Percentiles rank a stretch among this genome's conserved stretches.
Conservation (phyloP, 2,888 invertebrate species). For the Loripinus fragilis region DNA sequence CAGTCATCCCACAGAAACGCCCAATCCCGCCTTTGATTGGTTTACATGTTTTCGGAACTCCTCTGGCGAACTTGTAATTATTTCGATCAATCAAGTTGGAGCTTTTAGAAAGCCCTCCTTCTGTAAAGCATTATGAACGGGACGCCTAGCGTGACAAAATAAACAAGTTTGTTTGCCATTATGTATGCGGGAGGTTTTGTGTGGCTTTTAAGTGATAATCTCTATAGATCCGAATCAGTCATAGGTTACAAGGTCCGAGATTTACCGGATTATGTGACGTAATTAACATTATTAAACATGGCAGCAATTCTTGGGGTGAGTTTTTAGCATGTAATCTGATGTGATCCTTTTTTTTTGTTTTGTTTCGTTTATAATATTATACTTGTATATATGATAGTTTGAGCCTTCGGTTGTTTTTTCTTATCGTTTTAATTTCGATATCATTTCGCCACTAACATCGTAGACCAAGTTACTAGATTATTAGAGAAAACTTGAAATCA, state of each 20-base stretch:
- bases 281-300: constrained; percentile 30
- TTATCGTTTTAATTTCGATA: no score
- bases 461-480: no score
- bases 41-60: constrained; percentile 48
- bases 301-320: constrained; percentile 57
- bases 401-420: no score
- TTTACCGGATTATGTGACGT: neutral
- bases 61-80: constrained; percentile 45
- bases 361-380: no score
- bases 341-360: no score
- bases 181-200: constrained; percentile 14
- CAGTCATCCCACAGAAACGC: constrained; percentile 43
- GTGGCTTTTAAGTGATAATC: neutral
- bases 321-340: no score
- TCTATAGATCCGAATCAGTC: neutral
- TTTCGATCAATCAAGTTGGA: constrained; percentile 51
- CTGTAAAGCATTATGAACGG: constrained; percentile 33
- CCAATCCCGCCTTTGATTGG: constrained; percentile 60
- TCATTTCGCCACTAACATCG: no score
- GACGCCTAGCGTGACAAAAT: constrained; percentile 48
- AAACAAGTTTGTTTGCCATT: constrained; percentile 44
- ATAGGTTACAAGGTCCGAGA: neutral
- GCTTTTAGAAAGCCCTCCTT: constrained; percentile 37
- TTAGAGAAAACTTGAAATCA: no score
- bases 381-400: no score